Percentiles rank a stretch among this genome's conserved stretches.
Conservation (phyloP, 2,888 invertebrate species). For the Papilio protenor region DNA sequence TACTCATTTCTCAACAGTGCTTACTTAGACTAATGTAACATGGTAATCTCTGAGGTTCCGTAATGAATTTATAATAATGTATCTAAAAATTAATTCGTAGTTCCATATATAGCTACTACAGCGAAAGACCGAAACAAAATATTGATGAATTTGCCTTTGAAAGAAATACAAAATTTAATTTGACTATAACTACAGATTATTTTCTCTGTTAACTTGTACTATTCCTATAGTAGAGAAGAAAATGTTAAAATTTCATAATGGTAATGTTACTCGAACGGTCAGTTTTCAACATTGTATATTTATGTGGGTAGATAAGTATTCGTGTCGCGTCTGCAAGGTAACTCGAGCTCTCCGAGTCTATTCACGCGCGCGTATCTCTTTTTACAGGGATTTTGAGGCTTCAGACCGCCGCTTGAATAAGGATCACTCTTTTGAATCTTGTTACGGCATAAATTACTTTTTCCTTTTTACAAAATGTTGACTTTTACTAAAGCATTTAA, state of each 20-base stretch:
- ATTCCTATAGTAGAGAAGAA: neutral
- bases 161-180: neutral
- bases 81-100: neutral
- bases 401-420: conserved; percentile 42
- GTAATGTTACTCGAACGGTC: conserved; percentile 2
- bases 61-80: neutral
- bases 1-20: conserved; percentile 13
- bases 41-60: neutral
- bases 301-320: conserved; percentile 43
- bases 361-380: conserved; percentile 59
- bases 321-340: conserved; percentile 49
- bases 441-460: conserved; percentile 38
- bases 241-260: conserved; percentile 1
- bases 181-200: neutral
- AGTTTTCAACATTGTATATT: conserved; percentile 27
- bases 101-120: too few species aligned
- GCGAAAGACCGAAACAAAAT: too few species aligned
- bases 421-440: conserved; percentile 42
- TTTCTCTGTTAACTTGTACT: neutral
- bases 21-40: conserved; percentile 20
- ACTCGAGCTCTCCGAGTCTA: conserved; percentile 57
- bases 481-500: neutral
- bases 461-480: conserved; percentile 35
- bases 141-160: neutral
- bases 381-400: conserved; percentile 47